Percentiles rank a stretch among this genome's conserved stretches.
These are phyloP conservation scores for Tragelaphus scriptus DNA, from an alignment of 2,113 vertebrate genomes.

Conservation along the genomic window DNA sequence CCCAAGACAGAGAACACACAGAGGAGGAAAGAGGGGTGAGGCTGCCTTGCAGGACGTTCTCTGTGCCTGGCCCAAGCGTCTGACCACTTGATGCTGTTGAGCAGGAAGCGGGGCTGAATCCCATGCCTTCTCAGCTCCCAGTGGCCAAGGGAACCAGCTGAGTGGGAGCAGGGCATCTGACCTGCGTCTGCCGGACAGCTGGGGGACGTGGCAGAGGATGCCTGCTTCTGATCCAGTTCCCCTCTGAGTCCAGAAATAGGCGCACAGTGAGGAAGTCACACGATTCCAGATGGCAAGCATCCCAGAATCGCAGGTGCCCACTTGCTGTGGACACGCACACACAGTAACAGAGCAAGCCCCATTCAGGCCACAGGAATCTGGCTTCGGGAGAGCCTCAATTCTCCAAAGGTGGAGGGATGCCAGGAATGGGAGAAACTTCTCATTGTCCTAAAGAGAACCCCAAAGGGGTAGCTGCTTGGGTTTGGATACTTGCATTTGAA, in stretches of 20 bases:
- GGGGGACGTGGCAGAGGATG: background rate
- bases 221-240: background rate
- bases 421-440: background rate
- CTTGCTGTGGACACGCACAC: background rate
- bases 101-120: background rate
- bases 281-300: conserved; percentile 46
- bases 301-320: conserved; percentile 66
- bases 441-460: background rate
- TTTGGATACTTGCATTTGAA: background rate
- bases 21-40: background rate
- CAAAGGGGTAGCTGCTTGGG: accelerated
- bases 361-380: background rate
- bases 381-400: background rate
- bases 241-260: conserved; percentile 63
- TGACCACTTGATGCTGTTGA: background rate
- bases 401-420: background rate
- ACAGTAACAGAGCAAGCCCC: background rate
- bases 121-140: accelerated
- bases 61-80: background rate
- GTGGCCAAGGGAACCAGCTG: background rate
- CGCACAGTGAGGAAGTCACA: conserved; percentile 39
- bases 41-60: background rate
- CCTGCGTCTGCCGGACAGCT: background rate
- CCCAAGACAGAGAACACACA: accelerated
- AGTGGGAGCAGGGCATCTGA: accelerated